Conservation (phyloP, 2,797 vertebrate genomes). For the Enteromius argenteus region DNA sequence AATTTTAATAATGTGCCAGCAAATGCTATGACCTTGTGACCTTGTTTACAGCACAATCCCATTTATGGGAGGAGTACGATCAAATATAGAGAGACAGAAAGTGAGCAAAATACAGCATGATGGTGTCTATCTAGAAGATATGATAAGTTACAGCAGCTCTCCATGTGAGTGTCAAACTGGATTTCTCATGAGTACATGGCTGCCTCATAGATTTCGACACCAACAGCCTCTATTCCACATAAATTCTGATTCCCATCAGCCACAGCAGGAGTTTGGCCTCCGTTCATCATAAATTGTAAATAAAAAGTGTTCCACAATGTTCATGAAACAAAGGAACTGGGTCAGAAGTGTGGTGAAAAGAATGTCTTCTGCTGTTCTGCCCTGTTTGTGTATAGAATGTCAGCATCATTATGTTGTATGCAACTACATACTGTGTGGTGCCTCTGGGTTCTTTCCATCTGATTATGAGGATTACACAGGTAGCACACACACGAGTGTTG, state of each 20-base stretch:
- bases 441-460: slow-evolving; percentile 23
- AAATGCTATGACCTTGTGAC: not conserved
- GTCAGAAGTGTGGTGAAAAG: slow-evolving; percentile 7
- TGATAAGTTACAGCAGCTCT: slow-evolving; percentile 20
- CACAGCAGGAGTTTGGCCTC: not conserved
- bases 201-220: slow-evolving; percentile 8
- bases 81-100: slow-evolving; percentile 3
- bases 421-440: slow-evolving; percentile 27
- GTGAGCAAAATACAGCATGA: not conserved
- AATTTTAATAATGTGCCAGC: not conserved
- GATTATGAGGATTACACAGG: slow-evolving; percentile 42
- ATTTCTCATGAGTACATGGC: slow-evolving; percentile 6
- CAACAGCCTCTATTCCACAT: not conserved
- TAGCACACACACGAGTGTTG: slow-evolving; percentile 30
- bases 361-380: slow-evolving; percentile 10
- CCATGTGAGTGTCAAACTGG: slow-evolving; percentile 22
- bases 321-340: slow-evolving; percentile 22
- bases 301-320: not conserved
- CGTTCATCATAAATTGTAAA: not conserved
- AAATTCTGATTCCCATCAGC: not conserved
- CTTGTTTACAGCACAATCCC: not conserved
- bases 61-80: not conserved
- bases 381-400: not conserved
- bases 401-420: slow-evolving; percentile 9
- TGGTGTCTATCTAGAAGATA: not conserved